These are phyloP conservation scores for Epinotia bilunana DNA, from an alignment of 2,888 invertebrate species.

Conservation along the genomic window DNA sequence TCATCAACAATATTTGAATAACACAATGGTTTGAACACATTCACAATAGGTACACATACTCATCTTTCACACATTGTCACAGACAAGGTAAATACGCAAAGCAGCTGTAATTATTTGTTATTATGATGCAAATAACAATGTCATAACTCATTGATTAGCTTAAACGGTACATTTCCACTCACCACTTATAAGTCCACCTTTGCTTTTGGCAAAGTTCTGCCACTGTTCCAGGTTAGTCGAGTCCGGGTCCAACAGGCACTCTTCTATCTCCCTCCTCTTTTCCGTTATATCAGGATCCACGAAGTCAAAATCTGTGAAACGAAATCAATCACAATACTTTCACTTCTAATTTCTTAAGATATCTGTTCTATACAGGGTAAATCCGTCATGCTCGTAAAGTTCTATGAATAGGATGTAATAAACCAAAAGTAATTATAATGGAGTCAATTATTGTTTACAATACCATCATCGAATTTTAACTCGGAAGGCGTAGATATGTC, in stretches of 20 bases:
- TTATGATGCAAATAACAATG: conserved; percentile 32
- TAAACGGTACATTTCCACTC: conserved; percentile 3
- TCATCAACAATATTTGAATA: too few species aligned
- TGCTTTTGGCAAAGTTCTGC: conserved; percentile 85
- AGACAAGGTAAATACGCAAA: not conserved
- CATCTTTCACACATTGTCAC: not conserved
- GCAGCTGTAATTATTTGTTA: conserved; percentile 4
- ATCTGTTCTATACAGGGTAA: not conserved
- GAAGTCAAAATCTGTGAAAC: conserved; percentile 81
- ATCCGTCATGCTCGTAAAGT: conserved; percentile 7
- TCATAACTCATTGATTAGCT: conserved; percentile 17
- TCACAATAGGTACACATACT: not conserved
- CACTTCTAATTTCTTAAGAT: conserved; percentile 47
- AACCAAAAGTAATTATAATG: conserved; percentile 42
- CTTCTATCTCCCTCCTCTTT: conserved; percentile 86
- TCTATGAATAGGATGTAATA: conserved; percentile 52
- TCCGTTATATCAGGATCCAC: conserved; percentile 85
- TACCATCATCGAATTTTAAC: conserved; percentile 89
- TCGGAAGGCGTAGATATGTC: conserved; percentile 85
- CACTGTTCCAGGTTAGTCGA: conserved; percentile 81
- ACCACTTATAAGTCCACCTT: conserved; percentile 89
- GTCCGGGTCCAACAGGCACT: conserved; percentile 78
- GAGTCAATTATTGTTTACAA: conserved; percentile 66
- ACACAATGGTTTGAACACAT: not conserved
- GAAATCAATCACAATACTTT: conserved; percentile 55